phyloP scores from a whole-genome alignment of 2,797 vertebrate genomes.

The Danio kyathit region DNA sequence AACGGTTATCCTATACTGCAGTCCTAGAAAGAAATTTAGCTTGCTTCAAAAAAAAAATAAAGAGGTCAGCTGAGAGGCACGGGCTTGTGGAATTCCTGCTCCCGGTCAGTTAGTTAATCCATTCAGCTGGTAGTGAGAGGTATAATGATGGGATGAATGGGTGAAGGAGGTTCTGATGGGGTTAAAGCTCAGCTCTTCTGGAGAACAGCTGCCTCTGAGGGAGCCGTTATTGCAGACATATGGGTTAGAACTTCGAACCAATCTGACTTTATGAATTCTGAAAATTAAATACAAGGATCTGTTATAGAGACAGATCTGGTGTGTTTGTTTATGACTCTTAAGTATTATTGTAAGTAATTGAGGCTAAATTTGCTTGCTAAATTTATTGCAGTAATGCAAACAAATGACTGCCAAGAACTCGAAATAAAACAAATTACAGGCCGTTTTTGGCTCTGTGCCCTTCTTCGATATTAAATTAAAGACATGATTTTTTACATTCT shows the following conservation, averaged over 20 bases:
- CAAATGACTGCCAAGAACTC: conserved; percentile 2
- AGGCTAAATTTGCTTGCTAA: neutral
- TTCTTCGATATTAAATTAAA: neutral
- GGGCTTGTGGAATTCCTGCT: conserved; percentile 67
- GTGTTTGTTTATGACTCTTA: neutral
- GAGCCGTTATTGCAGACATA: conserved; percentile 44
- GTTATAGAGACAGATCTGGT: conserved; percentile 66
- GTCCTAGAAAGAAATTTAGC: conserved; percentile 69
- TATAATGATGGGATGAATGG: conserved; percentile 22
- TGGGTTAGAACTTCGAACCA: conserved; percentile 51
- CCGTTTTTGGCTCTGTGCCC: neutral
- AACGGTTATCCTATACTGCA: conserved; percentile 47
- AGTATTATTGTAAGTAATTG: neutral
- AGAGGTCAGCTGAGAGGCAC: conserved; percentile 72
- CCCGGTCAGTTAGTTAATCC: conserved; percentile 57
- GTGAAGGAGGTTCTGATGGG: conserved; percentile 9
- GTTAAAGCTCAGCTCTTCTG: conserved; percentile 42
- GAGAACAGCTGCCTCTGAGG: conserved; percentile 61
- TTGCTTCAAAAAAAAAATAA: conserved; percentile 71
- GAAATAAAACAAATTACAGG: neutral
- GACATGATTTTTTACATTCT: neutral
- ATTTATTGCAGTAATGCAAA: conserved; percentile 22
- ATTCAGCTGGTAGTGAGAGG: conserved; percentile 61
- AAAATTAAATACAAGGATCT: conserved; percentile 72
- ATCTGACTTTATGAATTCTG: conserved; percentile 68